Conservation (phyloP, 2,888 invertebrate genomes). For the Drosophila mimica region DNA sequence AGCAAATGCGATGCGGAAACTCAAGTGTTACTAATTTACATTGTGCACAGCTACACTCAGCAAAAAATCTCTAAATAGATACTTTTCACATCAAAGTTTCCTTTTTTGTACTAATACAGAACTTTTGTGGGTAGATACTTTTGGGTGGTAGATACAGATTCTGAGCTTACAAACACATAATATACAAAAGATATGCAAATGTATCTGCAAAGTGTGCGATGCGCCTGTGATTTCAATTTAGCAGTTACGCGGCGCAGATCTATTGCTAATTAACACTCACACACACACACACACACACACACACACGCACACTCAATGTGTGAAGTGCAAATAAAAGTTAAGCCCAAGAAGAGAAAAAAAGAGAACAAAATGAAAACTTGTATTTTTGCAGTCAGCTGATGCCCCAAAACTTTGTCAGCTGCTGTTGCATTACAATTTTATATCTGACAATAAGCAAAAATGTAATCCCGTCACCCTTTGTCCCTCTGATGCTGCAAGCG, state of each 20-base stretch:
- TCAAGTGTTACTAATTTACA: constrained; percentile 52
- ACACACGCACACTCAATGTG: neutral
- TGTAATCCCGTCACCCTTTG: constrained; percentile 10
- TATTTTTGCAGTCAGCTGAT: constrained; percentile 46
- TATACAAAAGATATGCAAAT: constrained; percentile 26
- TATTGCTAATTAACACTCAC: constrained; percentile 39
- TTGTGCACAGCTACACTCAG: constrained; percentile 27
- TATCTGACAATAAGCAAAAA: constrained; percentile 60
- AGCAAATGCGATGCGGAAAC: constrained; percentile 68
- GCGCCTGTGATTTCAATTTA: constrained; percentile 26
- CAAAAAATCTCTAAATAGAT: neutral
- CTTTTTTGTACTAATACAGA: neutral
- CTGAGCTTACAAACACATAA: constrained; percentile 2
- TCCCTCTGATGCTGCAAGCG: neutral
- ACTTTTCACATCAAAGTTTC: neutral
- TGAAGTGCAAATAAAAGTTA: constrained; percentile 6
- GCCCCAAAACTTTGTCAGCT: constrained; percentile 43
- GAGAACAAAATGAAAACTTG: constrained; percentile 4
- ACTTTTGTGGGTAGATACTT: too few relatives aligned
- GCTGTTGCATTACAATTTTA: constrained; percentile 60
- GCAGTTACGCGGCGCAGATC: constrained; percentile 12
- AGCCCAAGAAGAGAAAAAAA: neutral
- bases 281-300: constrained; percentile 4
- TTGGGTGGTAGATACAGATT: too few relatives aligned
- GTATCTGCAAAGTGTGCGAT: constrained; percentile 19